phyloP scores from a whole-genome alignment of 2,888 invertebrate species.

The Lithophane socia region DNA sequence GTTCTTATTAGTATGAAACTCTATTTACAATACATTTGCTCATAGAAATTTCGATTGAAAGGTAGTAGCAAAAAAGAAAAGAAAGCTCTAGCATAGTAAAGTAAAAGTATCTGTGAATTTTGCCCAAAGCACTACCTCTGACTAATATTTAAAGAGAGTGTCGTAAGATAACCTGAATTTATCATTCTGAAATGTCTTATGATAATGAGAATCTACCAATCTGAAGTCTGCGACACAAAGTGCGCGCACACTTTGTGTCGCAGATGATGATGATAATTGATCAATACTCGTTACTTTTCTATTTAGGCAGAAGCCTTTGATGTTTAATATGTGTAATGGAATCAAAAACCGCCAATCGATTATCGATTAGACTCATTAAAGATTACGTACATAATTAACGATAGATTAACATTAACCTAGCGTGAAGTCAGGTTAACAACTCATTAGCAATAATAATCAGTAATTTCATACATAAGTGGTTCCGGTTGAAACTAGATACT shows the following conservation, averaged over 20 bases:
- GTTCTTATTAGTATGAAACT: too few relatives aligned
- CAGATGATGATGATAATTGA: too few relatives aligned
- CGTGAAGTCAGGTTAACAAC: neutral
- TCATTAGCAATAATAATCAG: slow-evolving; percentile 23
- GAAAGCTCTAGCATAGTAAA: neutral
- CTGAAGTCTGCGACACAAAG: too few relatives aligned
- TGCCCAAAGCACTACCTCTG: neutral
- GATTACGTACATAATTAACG: slow-evolving; percentile 4
- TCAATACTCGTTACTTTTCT: too few relatives aligned
- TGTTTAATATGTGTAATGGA: neutral
- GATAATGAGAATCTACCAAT: too few relatives aligned
- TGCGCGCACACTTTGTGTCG: too few relatives aligned
- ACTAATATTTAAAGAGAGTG: neutral
- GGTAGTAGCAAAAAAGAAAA: too few relatives aligned
- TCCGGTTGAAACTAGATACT: neutral
- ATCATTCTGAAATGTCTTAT: neutral
- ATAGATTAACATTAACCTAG: neutral
- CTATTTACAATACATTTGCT: too few relatives aligned
- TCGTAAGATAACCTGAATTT: neutral
- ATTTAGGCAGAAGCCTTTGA: neutral
- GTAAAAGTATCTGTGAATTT: neutral
- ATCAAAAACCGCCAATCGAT: neutral
- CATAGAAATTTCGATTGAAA: neutral
- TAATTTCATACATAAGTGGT: too few relatives aligned
- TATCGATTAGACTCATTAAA: neutral